Evolutionary conservation across 2,113 vertebrate genomes (phyloP), one percentile per base, ranked within the genome.

Genomic region (Leptosomus discolor): DNA sequence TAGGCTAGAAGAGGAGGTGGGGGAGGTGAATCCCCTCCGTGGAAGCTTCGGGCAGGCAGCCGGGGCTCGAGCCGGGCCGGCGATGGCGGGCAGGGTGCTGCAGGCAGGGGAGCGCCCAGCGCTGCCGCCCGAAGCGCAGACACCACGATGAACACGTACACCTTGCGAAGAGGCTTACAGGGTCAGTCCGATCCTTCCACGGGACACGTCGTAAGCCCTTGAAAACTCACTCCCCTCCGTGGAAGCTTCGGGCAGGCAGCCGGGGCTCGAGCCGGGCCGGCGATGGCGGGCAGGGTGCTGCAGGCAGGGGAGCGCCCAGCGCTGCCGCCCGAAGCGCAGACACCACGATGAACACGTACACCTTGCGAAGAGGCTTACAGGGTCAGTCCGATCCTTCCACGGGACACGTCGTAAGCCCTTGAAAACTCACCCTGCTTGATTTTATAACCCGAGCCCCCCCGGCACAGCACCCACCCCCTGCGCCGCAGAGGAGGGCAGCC

Each of bases 211-310:
- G n/a, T n/a, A n/a, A n/a, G n/a, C n/a, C n/a, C n/a, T n/a, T n/a
- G n/a, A n/a, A n/a, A n/a, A n/a, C n/a, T n/a, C n/a, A n/a, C n/a
- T n/a, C n/a, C n/a, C n/a, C n/a, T n/a, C 39, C 7, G 2, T 4
- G 57, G 23, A 43, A 53, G 50, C 71, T 12, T 18, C 0, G 15
- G 39, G 43, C 48, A 24, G 65, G 32, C 17, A 27, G 37, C 22
- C 1, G 18, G 23, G 39, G 23, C 23, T 32, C 4, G 54, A 30
- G 22, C 12, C 3, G 20, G 46, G 32, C 51, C 10, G 39, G 50
- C 2, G 1, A 29, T 0, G 9, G 41, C 15, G 6, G 3, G 6
- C 5, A 4, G 0, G 11, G 41, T 16, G 41, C 64, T 45, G 41
- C 12, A 7, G 43, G 71, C 43, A 37, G 43, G 30, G 64, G 6